Conservation (phyloP, 2,113 vertebrate genomes). For the Pica pica region DNA sequence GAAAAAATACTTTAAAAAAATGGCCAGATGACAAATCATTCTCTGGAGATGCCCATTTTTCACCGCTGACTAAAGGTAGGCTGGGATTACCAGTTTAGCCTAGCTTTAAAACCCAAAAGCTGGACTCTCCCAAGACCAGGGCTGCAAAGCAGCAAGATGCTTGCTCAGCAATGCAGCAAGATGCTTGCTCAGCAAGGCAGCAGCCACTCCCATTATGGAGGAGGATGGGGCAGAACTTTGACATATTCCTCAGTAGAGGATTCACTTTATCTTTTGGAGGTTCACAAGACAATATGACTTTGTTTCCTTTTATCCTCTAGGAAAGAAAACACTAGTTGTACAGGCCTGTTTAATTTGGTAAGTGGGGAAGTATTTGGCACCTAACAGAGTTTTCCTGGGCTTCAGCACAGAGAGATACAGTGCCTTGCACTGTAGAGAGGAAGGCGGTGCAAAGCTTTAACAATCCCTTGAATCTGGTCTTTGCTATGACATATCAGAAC, state of each 20-base stretch:
- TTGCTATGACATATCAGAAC: background rate
- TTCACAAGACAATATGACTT: background rate
- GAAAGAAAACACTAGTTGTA: background rate
- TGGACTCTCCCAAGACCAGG: background rate
- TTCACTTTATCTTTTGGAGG: background rate
- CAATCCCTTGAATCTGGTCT: background rate
- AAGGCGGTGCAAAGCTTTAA: background rate
- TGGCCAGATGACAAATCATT: background rate
- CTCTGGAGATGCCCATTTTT: background rate
- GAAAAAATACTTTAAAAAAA: background rate
- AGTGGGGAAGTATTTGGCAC: background rate
- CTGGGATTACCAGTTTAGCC: background rate
- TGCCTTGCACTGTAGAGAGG: background rate
- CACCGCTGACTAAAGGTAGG: background rate
- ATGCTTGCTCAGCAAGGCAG: background rate
- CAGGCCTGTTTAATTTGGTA: background rate
- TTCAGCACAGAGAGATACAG: background rate
- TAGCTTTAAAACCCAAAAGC: background rate
- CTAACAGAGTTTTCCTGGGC: background rate
- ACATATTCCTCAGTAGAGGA: background rate
- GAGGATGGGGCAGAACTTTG: background rate
- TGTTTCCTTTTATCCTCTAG: background rate
- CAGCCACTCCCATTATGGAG: fast-evolving
- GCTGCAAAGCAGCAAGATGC: background rate
- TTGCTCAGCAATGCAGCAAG: background rate